Evolutionary conservation across 2,888 invertebrate genomes (phyloP), one percentile per base, ranked within the genome.

Genomic region (Helleia helle): DNA sequence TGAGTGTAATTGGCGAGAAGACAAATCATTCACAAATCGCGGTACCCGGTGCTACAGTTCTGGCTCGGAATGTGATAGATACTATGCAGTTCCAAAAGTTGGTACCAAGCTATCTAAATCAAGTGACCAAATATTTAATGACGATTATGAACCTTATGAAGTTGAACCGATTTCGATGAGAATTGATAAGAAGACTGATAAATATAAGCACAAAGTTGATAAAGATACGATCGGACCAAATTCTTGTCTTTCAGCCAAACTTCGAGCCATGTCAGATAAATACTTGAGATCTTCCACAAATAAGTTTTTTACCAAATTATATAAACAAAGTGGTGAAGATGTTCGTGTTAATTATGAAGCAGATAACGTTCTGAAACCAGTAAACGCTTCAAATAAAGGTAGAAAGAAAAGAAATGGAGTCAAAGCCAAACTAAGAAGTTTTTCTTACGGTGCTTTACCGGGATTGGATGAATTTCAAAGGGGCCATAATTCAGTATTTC

Each of bases 391-490:
- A 8, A 68, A 51, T 44, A 77, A 75, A 61, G 74, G 70, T 54
- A 65, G 75, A 4, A 80, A 81, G 42, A 83, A 74, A 55, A 65
- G 71, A 54, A 71, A 70, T 36, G 77, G 79, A 2, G 79, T 81
- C 1, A 76, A 81, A 63, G 84, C 86, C 39, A 86, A 88, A 58
- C 72, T 90, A 46, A 83, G 92, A 26, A 92, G 92, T 62, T 91
- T 92, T 64, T 92, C 92, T 0, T 92, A 91, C 55, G 92, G 92
- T 1, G 89, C 91, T 6, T 69, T 92, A 44, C 91, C 92, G 1
- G 91, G 91, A 0, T 70, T 92, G 49, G 91, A 91, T 49, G 91
- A 91, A 58, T 88, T 92, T 50, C 88, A 90, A 56, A 87, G 85
- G 58, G 77, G 71, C 29, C 86, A 87, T 47, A 87, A 86, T 59